phyloP scores from a whole-genome alignment of 64 coral and sea anemone genomes.

The Pachyseris speciosa region DNA sequence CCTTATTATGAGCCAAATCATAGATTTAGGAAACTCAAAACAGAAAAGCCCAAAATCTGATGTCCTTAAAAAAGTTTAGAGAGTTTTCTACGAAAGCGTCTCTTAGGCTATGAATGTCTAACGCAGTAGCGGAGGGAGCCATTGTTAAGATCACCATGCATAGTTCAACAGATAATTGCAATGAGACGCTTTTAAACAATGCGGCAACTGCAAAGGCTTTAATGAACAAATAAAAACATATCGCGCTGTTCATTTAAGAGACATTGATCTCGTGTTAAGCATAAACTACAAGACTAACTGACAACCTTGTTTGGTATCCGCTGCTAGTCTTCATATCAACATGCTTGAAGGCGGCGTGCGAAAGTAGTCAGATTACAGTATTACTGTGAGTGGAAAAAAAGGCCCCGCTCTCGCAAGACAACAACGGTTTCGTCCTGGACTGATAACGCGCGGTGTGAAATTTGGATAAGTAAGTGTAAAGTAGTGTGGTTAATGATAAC shows the following conservation, averaged over 20 bases:
- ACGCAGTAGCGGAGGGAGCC: background rate
- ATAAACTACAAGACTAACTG: conserved; percentile 26
- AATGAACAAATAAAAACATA: conserved; percentile 37
- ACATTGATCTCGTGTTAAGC: conserved; percentile 29
- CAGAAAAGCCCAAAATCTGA: background rate
- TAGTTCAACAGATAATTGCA: background rate
- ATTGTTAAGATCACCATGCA: background rate
- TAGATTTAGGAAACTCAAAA: background rate
- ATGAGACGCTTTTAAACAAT: background rate
- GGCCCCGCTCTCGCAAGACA: background rate
- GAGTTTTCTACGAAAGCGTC: background rate
- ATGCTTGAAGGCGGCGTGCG: background rate
- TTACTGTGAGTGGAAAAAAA: background rate
- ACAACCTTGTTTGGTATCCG: conserved; percentile 23
- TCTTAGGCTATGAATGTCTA: background rate
- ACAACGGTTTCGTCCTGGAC: background rate
- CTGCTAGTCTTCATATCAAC: background rate
- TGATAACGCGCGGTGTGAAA: background rate
- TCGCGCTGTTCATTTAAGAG: background rate
- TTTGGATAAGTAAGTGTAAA: conserved; percentile 10
- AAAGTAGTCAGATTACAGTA: background rate
- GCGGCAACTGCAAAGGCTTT: background rate
- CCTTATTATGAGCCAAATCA: background rate
- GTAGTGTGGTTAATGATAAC: conserved; percentile 17
- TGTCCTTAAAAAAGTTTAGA: background rate